A percentile compares a stretch with the other conserved stretches of the same genome.
phyloP scores from a whole-genome alignment of 2,888 invertebrate species.

The Caenorhabditis afra region DNA sequence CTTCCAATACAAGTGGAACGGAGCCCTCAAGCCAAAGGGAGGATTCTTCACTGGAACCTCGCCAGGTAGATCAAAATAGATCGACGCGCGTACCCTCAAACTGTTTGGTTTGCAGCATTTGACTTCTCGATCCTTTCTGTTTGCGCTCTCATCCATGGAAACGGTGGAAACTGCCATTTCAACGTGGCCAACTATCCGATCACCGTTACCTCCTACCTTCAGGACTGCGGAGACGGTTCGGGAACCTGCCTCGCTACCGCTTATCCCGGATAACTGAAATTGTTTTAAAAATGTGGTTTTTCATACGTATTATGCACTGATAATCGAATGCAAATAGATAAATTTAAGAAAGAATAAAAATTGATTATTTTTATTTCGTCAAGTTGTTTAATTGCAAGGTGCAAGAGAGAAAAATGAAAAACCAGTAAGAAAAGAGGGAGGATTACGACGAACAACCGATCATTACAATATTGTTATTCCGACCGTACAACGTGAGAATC shows the following conservation, averaged over 20 bases:
- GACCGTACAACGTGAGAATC: constrained; percentile 53
- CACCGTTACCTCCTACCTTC: constrained; percentile 74
- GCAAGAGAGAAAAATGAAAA: constrained; percentile 1
- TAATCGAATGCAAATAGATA: no score
- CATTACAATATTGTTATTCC: constrained; percentile 17
- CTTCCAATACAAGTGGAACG: constrained; percentile 78
- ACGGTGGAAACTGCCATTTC: constrained; percentile 74
- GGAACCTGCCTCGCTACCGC: constrained; percentile 73
- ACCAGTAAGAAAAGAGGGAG: constrained; percentile 10
- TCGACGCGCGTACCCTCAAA: constrained; percentile 11
- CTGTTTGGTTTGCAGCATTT: constrained; percentile 73
- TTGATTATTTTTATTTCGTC: neutral
- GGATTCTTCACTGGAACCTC: constrained; percentile 79
- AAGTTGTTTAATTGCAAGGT: constrained; percentile 12
- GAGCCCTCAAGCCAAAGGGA: constrained; percentile 73
- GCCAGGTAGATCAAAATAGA: constrained; percentile 68
- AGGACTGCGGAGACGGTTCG: constrained; percentile 71
- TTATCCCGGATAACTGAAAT: constrained; percentile 68
- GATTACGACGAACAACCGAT: constrained; percentile 24
- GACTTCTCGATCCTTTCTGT: constrained; percentile 78
- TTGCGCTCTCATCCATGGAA: constrained; percentile 75
- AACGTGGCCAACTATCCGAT: constrained; percentile 64
- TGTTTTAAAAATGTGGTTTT: constrained; percentile 8
- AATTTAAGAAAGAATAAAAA: no score
- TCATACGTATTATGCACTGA: no score